Evolutionary conservation across 64 coral and sea anemone genomes (phyloP).

Genomic region (Montipora capricornis): DNA sequence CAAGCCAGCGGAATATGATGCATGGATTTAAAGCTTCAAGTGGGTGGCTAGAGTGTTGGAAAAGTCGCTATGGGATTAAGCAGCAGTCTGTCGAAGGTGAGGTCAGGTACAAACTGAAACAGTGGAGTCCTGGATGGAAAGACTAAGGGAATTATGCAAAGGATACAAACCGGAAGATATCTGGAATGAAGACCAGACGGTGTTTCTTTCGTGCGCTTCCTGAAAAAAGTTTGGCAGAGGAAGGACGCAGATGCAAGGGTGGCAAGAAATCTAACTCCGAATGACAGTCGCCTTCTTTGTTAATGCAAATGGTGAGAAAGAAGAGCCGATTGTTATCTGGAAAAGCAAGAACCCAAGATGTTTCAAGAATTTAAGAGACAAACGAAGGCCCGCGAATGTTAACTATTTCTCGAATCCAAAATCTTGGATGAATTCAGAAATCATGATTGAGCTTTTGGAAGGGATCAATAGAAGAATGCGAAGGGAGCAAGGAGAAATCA

Average conservation of each 20-base stretch:
- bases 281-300: constrained; percentile 68
- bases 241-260: constrained; percentile 64
- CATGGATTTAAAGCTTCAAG: constrained; percentile 58
- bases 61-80: constrained; percentile 47
- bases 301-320: constrained; percentile 49
- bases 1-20: constrained; percentile 32
- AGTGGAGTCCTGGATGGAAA: constrained; percentile 59
- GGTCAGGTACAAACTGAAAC: constrained; percentile 38
- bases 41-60: constrained; percentile 54
- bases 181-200: constrained; percentile 35
- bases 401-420: constrained; percentile 41
- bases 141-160: constrained; percentile 22
- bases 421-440: constrained; percentile 55
- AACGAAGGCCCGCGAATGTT: constrained; percentile 47
- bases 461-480: not conserved
- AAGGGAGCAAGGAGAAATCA: constrained; percentile 31
- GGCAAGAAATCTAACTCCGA: constrained; percentile 67
- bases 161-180: constrained; percentile 14
- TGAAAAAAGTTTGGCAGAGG: constrained; percentile 66
- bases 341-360: constrained; percentile 62
- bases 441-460: constrained; percentile 44
- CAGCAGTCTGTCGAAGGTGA: constrained; percentile 32
- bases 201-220: constrained; percentile 60
- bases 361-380: constrained; percentile 65
- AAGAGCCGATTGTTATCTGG: constrained; percentile 62